Percentiles rank a stretch among this genome's conserved stretches.
Evolutionary conservation across 2,797 vertebrate species (phyloP).

Genomic region (Falco columbarius): DNA sequence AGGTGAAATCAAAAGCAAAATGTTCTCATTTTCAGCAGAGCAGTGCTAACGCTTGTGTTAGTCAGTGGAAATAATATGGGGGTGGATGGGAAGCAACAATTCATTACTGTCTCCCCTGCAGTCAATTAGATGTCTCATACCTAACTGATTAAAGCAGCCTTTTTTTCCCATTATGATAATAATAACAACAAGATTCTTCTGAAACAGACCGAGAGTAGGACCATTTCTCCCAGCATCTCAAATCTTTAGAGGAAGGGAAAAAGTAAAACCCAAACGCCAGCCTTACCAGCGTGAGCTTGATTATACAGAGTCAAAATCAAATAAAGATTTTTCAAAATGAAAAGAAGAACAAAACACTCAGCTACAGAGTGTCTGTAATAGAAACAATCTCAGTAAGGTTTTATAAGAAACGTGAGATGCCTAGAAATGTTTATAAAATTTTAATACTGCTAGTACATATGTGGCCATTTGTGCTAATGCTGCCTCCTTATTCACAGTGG

Average conservation of each 20-base stretch:
- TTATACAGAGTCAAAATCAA: neutral
- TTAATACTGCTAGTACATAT: neutral
- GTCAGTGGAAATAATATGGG: neutral
- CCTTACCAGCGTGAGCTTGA: neutral
- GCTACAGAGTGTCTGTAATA: neutral
- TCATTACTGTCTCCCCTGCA: slow-evolving; percentile 8
- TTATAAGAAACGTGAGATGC: neutral
- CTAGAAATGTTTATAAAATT: neutral
- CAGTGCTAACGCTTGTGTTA: neutral
- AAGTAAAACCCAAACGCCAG: neutral
- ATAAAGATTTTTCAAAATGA: neutral
- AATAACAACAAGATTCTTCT: neutral
- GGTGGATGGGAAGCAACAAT: neutral
- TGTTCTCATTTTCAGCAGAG: neutral
- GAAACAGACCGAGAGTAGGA: neutral
- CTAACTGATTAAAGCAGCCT: neutral
- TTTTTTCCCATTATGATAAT: neutral
- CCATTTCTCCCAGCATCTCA: neutral
- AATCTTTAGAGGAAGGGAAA: neutral
- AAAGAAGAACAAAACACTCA: neutral
- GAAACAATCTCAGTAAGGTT: neutral
- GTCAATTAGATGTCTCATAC: slow-evolving; percentile 25
- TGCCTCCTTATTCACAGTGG: neutral
- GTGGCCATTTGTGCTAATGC: neutral
- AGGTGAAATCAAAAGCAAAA: neutral